Evolutionary conservation across 1,140 invertebrate genomes (phyloP), one percentile per base, ranked within the genome.

Genomic region (Sinonovacula constricta): DNA sequence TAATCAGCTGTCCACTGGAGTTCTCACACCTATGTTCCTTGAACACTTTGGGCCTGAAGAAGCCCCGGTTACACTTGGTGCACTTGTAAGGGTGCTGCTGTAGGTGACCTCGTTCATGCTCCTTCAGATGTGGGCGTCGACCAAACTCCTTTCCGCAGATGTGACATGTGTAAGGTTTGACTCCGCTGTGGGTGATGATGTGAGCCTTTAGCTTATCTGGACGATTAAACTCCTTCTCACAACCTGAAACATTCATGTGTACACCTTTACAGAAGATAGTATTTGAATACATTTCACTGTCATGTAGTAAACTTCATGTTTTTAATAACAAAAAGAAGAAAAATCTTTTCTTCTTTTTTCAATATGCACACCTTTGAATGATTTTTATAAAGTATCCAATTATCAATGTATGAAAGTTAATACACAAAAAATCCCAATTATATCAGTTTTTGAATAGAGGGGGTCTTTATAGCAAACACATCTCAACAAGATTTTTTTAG

Each of bases 221-320:
- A 63, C 93, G 77, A 76, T 92, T 94, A 83, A 95, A 95, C 86
- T 94, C 94, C 85, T 93, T 94, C 79, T 90, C 92, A 84, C 95
- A 95, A 12, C 94, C 94, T 91, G 77, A 2, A 85, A 80, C 56
- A 28, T 3, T 22, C n/a, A 59, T 24, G 10, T 0, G 0, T 18
- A 53, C 18, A 10, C 18, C 49, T n/a, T 4, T 2, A n/a, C 18
- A 2, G 0, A n/a, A 53, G 24, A 53, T 22, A 53, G 49, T 3
- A 53, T 18, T 0, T 0, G 4, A 2, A 53, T n/a, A 53, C 24
- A 5, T 3, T 3, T n/a, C 3, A 53, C 18, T 22, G 24, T 4
- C 18, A 53, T n/a, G 18, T 53, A 12, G 49, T 53, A 3, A 3
- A 5, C n/a, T 10, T n/a, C 45, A 1, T n/a, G 24, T 53, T 53